Conservation (phyloP, 2,113 vertebrate species). For the Peromyscus maniculatus region DNA sequence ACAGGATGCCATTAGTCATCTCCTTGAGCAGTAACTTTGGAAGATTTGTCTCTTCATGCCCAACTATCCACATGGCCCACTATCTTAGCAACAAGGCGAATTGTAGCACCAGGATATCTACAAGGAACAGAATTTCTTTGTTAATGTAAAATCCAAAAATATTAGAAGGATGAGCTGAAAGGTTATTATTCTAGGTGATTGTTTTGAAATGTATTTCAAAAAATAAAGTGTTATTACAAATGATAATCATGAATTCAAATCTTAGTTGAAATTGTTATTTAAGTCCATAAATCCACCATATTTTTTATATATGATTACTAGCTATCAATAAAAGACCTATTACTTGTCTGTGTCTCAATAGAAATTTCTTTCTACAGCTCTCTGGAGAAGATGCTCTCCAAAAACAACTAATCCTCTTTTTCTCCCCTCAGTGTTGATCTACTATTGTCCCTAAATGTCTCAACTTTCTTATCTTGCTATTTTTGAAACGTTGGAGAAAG, state of each 20-base stretch:
- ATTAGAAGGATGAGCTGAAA: background rate
- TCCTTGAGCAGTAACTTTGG: background rate
- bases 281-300: background rate
- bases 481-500: background rate
- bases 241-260: background rate
- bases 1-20: background rate
- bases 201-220: background rate
- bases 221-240: background rate
- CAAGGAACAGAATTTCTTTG: background rate
- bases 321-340: background rate
- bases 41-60: background rate
- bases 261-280: background rate
- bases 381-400: background rate
- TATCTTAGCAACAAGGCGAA: background rate
- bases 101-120: background rate
- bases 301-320: background rate
- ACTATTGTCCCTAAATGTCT: background rate
- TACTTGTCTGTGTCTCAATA: background rate
- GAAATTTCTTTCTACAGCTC: background rate
- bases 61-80: background rate
- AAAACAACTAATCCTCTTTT: background rate
- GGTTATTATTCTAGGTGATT: background rate
- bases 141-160: background rate
- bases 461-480: background rate
- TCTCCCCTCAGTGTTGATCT: background rate